Evolutionary conservation across 2,113 vertebrate genomes (phyloP), one percentile per base, ranked within the genome.

Genomic region (Clupea harengus): DNA sequence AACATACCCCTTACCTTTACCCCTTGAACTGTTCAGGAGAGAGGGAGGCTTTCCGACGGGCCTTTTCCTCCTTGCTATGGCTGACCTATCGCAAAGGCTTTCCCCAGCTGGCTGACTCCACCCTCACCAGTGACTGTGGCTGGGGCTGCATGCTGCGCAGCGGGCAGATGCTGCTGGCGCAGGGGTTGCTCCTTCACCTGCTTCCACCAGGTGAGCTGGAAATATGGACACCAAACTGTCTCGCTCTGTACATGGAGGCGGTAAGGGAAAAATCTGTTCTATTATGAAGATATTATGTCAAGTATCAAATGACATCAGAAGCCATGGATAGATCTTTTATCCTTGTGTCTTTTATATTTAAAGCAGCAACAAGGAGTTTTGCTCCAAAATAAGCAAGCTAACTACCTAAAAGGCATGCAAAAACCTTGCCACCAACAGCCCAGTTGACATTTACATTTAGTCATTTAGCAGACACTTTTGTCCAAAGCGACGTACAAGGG

Each of bases 71-170:
- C 0, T 93, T 96, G 5, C 88, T 97, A 52, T 98, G 97, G 97
- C 81, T 98, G 89, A 98, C 97, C 0, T 98, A 98, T 88, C 94
- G 97, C 81, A 92, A 94, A 45, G 96, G 96, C 72, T 97, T 98
- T 89, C 93, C 93, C 0, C 93, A 89, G 0, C 91, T 98, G 15
- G 88, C 91, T 0, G 95, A 96, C 78, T 92, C 94, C 17, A 87
- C 90, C 13, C 93, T 96, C 88, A 97, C 96, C 85, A 96, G 96
- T 0, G 97, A 98, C 92, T 95, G 96, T 0, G 97, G 97, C 86
- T 98, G 97, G 97, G 96, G 97, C 17, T 98, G 97, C 89, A 96
- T 97, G 91, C 88, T 98, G 3, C 95, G 97, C 7, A 96, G 96
- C 0, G 96, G 96, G 2, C 97, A 98, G 93, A 98, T 98, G 97